phyloP scores from a whole-genome alignment of 2,113 vertebrate species.

The Rhinoderma darwinii region DNA sequence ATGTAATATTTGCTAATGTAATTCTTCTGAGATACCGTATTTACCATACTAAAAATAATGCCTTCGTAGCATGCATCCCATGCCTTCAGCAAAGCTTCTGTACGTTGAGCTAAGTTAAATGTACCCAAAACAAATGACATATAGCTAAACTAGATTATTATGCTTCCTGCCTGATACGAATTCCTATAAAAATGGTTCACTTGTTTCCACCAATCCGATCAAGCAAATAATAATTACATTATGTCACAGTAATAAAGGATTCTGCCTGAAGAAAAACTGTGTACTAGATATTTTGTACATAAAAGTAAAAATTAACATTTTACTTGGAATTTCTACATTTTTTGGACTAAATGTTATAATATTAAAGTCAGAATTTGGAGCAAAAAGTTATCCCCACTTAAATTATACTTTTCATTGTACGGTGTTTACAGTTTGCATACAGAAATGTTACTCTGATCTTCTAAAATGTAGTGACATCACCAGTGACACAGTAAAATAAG shows the following conservation, averaged over 20 bases:
- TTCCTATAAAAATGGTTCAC: constrained; percentile 27
- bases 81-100: not conserved
- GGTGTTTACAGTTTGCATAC: too few species aligned
- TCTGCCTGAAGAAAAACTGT: not conserved
- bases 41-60: not conserved
- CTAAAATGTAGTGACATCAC: not conserved
- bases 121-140: not conserved
- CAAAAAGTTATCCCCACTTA: not conserved
- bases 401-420: not conserved
- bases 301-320: not conserved
- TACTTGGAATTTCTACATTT: not conserved
- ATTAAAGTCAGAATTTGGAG: not conserved
- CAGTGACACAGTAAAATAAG: too few species aligned
- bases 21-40: not conserved
- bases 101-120: not conserved
- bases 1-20: constrained; percentile 1
- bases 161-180: constrained; percentile 2
- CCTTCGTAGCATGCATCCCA: not conserved
- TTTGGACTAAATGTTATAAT: not conserved
- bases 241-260: constrained; percentile 15
- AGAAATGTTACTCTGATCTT: not conserved
- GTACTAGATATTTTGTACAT: not conserved
- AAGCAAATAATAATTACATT: constrained; percentile 26
- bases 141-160: constrained; percentile 28
- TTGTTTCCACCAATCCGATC: constrained; percentile 13